Evolutionary conservation across 1,140 invertebrate genomes (phyloP).

Genomic region (Drosophila lowei): DNA sequence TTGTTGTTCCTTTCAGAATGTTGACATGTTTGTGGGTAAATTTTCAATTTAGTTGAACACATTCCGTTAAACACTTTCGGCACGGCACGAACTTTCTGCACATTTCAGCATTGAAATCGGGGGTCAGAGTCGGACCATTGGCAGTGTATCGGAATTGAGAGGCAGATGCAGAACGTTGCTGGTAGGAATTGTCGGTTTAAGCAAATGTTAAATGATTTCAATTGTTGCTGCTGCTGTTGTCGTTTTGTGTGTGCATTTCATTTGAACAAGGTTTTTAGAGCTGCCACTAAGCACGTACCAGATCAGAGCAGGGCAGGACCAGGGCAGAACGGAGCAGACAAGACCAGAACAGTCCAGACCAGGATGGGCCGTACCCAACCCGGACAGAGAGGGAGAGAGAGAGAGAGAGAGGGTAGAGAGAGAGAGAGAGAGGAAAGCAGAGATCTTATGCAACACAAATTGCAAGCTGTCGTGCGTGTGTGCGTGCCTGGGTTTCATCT

Average conservation of each 20-base stretch:
- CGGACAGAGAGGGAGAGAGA: no score
- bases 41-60: conserved; percentile 16
- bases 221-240: conserved; percentile 48
- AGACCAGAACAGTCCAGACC: conserved; percentile 7
- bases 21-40: conserved; percentile 24
- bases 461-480: conserved; percentile 35
- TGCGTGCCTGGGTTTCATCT: conserved; percentile 27
- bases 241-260: conserved; percentile 51
- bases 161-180: conserved; percentile 6
- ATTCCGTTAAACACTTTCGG: conserved; percentile 11
- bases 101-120: not conserved
- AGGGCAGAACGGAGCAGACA: not conserved
- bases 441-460: conserved; percentile 43
- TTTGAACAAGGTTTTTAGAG: conserved; percentile 35
- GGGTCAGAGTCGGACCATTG: not conserved
- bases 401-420: no score
- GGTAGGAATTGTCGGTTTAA: conserved; percentile 16
- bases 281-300: conserved; percentile 43
- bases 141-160: conserved; percentile 1
- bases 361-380: not conserved
- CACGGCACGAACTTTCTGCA: not conserved
- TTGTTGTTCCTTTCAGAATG: not conserved
- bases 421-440: not conserved
- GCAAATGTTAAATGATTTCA: conserved; percentile 70
- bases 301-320: not conserved